Evolutionary conservation across 2,797 vertebrate species (phyloP).

Genomic region (Eulemur rubriventer): DNA sequence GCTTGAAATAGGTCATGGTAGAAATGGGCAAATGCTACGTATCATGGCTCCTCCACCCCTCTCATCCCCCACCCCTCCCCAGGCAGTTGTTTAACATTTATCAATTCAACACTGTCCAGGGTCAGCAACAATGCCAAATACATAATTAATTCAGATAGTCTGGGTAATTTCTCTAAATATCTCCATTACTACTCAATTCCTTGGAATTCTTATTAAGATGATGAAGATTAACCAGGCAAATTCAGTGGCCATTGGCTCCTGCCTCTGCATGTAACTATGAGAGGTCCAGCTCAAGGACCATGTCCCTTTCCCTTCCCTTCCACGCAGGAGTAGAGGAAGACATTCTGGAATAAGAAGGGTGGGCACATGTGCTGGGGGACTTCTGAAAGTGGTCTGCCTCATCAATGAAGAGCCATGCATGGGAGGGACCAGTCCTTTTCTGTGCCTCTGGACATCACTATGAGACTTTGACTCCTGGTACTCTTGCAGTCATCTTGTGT

Average conservation of each 20-base stretch:
- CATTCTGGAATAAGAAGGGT: neutral
- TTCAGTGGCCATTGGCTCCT: no score
- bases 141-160: neutral
- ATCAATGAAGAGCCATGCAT: fast-evolving
- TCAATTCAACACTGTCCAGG: neutral
- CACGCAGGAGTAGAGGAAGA: neutral
- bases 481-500: neutral
- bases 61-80: no score
- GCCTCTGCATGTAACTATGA: neutral
- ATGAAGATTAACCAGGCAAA: neutral
- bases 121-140: neutral
- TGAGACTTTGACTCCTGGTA: neutral
- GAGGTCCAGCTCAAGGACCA: neutral
- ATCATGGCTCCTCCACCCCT: neutral
- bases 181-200: neutral
- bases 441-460: neutral
- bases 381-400: no score
- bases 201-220: neutral
- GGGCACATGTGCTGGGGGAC: neutral
- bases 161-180: neutral
- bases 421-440: neutral
- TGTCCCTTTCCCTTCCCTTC: neutral
- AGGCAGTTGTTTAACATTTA: neutral
- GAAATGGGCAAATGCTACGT: neutral
- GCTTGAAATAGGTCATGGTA: neutral